Evolutionary conservation across 2,888 invertebrate species (phyloP), one percentile per base, ranked within the genome.

Genomic region (Gymnosoma rotundatum): DNA sequence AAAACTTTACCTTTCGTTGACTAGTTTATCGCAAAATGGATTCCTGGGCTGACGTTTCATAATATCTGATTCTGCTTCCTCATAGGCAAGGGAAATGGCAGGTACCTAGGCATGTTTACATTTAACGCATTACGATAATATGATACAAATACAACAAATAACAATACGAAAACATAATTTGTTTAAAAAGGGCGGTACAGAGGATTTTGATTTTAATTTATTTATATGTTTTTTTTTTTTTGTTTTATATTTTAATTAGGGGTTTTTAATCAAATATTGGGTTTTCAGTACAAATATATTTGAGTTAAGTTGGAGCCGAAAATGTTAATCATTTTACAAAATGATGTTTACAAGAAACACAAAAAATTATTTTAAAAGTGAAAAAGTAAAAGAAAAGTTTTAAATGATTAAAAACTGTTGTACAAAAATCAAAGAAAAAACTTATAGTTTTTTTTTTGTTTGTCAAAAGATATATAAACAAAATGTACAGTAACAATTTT

Each of bases 41-140:
- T 98, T 96, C 95, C 98, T 96, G 93, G 98, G 98, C 94, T 96
- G 96, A 94, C 98, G 96, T 96, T 98, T 98, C 98, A 98, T 98
- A 94, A 98, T 98, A 96, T 98, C 98, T 94, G 97, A 97, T 95
- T 98, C 98, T 93, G 98, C 97, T 94, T 97, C 96, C 95, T 98
- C 98, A 95, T 98, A 98, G 94, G 98, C 98, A 95, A 98, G 95
- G 94, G 98, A 98, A 94, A 98, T 98, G 94, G 98, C 98, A 93
- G 98, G 98, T 94, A 97, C 97, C 98, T 97, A 61, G 81, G 72
- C 72, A 73, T 61, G 48, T 86, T 81, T 82, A 64, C 63, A 67
- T 73, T 82, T 83, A 60, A 64, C 63, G 78, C 63, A 64, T 72
- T 73, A 76, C 83, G 80, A 75, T 38, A 66, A 73, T n/a, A n/a